Conservation (phyloP, 2,797 vertebrate species). For the Malacoraja senta region DNA sequence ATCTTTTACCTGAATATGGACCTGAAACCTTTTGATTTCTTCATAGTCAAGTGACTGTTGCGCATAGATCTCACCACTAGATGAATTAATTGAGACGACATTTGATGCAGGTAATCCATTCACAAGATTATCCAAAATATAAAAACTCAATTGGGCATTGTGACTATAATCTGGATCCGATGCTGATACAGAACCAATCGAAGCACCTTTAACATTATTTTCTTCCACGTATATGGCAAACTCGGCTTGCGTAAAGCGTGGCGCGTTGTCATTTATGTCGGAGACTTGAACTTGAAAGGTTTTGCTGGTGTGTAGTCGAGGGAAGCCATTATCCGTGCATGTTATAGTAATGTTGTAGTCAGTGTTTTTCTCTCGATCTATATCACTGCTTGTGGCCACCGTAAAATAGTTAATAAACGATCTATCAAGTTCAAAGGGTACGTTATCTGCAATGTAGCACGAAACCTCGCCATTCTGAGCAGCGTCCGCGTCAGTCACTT, state of each 20-base stretch:
- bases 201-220: constrained; percentile 60
- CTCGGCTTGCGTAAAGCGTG: constrained; percentile 48
- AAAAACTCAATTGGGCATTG: constrained; percentile 52
- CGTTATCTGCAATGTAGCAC: constrained; percentile 40
- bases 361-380: constrained; percentile 48
- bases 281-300: constrained; percentile 57
- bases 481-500: constrained; percentile 49
- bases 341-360: constrained; percentile 52
- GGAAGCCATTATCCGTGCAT: constrained; percentile 58
- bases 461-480: constrained; percentile 50
- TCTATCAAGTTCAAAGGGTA: constrained; percentile 48
- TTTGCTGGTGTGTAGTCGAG: constrained; percentile 53
- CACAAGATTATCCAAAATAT: constrained; percentile 43
- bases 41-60: constrained; percentile 58
- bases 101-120: constrained; percentile 43
- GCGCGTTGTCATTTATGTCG: constrained; percentile 65
- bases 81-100: constrained; percentile 50
- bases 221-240: constrained; percentile 57
- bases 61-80: constrained; percentile 54
- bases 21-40: constrained; percentile 50
- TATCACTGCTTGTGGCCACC: constrained; percentile 42
- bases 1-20: constrained; percentile 45
- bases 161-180: constrained; percentile 63
- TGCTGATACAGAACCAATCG: constrained; percentile 60
- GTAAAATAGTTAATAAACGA: constrained; percentile 58